These are phyloP conservation scores for Calcarius lapponicus DNA, from an alignment of 2,797 vertebrate species.

Conservation along the genomic window DNA sequence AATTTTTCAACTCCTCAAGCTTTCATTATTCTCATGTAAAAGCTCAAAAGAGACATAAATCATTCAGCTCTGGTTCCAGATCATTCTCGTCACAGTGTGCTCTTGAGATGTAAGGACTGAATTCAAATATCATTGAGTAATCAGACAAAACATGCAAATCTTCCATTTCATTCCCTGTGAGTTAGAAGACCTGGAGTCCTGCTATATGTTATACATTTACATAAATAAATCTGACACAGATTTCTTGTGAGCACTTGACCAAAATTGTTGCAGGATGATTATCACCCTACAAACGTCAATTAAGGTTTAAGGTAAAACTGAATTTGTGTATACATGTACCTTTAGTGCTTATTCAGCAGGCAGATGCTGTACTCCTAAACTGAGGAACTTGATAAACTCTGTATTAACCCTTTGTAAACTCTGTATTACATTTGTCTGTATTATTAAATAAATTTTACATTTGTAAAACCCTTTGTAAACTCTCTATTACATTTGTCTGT, in stretches of 20 bases:
- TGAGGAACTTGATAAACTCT: background rate
- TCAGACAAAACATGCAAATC: background rate
- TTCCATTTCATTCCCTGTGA: background rate
- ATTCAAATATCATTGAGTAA: background rate
- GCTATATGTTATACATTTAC: background rate
- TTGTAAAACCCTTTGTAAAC: background rate
- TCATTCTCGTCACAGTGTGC: background rate
- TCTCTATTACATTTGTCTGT: background rate
- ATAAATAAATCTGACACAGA: background rate
- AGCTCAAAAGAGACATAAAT: background rate
- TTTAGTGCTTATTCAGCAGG: background rate
- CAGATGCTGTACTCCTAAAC: background rate
- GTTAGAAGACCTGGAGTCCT: background rate
- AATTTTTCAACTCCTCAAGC: background rate
- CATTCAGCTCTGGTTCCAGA: background rate
- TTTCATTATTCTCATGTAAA: background rate
- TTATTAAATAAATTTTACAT: background rate
- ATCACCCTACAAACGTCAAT: background rate
- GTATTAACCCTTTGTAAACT: background rate
- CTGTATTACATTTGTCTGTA: background rate
- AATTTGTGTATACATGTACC: background rate
- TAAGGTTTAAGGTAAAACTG: background rate
- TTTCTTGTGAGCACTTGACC: background rate
- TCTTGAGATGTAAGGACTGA: background rate
- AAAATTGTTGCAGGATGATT: background rate